Conservation (phyloP, 2,888 invertebrate species). For the Cyclophora albipunctata region DNA sequence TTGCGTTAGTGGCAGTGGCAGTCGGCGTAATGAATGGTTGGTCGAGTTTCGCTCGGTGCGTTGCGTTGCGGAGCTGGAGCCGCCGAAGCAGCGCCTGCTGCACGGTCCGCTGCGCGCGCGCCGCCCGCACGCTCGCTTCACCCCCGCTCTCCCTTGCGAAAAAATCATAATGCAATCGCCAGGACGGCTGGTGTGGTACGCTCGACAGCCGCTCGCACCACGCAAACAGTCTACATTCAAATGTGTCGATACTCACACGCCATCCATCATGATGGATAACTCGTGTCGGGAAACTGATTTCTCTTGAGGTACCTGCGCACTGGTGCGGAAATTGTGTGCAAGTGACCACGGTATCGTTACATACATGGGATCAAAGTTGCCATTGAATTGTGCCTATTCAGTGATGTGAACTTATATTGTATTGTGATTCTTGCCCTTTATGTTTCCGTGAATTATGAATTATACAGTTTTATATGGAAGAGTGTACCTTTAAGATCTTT, state of each 20-base stretch:
- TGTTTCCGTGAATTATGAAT: background rate
- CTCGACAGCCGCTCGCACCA: slow-evolving; percentile 60
- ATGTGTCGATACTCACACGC: slow-evolving; percentile 73
- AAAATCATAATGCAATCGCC: slow-evolving; percentile 74
- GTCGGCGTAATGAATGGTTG: too few relatives aligned
- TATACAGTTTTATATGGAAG: too few relatives aligned
- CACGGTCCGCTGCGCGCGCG: slow-evolving; percentile 63
- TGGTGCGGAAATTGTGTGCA: slow-evolving; percentile 44
- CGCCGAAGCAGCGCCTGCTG: slow-evolving; percentile 58
- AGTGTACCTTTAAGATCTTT: too few relatives aligned
- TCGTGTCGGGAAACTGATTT: slow-evolving; percentile 65
- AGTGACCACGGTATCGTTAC: slow-evolving; percentile 32
- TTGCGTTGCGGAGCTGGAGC: slow-evolving; percentile 5
- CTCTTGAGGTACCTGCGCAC: slow-evolving; percentile 53
- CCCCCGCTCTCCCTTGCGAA: slow-evolving; percentile 72
- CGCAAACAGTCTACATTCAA: slow-evolving; percentile 72
- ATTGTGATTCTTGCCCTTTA: slow-evolving; percentile 13
- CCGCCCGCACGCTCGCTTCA: slow-evolving; percentile 47
- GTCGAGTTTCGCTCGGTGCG: slow-evolving; percentile 25
- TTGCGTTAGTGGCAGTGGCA: too few relatives aligned
- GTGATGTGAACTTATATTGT: slow-evolving; percentile 57
- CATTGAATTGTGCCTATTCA: slow-evolving; percentile 61
- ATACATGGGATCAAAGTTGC: slow-evolving; percentile 45
- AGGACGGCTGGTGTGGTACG: slow-evolving; percentile 73
- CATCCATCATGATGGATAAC: slow-evolving; percentile 69